Conservation (phyloP, 2,888 invertebrate species). For the Campopleginae sp. region DNA sequence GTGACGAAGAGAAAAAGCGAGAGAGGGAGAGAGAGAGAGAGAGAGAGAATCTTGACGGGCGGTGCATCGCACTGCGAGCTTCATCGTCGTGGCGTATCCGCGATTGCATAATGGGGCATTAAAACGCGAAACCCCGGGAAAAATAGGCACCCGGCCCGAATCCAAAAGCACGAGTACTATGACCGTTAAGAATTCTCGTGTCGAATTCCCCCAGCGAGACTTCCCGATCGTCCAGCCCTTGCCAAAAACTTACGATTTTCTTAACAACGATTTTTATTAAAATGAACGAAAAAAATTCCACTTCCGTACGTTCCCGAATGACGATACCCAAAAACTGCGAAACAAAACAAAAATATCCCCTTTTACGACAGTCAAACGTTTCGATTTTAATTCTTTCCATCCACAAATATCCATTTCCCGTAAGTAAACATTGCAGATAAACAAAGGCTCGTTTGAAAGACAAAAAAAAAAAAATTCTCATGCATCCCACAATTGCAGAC, state of each 20-base stretch:
- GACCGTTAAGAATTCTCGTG: slow-evolving; percentile 58
- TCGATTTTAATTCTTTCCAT: no score
- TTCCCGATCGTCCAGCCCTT: slow-evolving; percentile 56
- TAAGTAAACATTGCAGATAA: no score
- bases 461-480: no score
- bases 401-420: no score
- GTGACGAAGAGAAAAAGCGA: not conserved
- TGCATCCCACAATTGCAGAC: no score
- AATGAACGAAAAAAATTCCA: not conserved
- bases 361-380: no score
- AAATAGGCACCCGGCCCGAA: slow-evolving; percentile 75
- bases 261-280: not conserved
- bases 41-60: slow-evolving; percentile 13
- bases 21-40: not conserved
- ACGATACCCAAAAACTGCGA: no score
- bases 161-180: slow-evolving; percentile 66
- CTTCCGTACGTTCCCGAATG: no score
- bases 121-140: slow-evolving; percentile 66
- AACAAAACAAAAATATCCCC: no score
- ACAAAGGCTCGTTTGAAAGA: no score
- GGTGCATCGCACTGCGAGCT: slow-evolving; percentile 32
- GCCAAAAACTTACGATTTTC: slow-evolving; percentile 24
- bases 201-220: not conserved
- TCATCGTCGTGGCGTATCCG: not conserved
- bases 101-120: slow-evolving; percentile 61